These are phyloP conservation scores for Clarias platycephalus DNA, from an alignment of 2,797 vertebrate genomes.

Conservation along the genomic window DNA sequence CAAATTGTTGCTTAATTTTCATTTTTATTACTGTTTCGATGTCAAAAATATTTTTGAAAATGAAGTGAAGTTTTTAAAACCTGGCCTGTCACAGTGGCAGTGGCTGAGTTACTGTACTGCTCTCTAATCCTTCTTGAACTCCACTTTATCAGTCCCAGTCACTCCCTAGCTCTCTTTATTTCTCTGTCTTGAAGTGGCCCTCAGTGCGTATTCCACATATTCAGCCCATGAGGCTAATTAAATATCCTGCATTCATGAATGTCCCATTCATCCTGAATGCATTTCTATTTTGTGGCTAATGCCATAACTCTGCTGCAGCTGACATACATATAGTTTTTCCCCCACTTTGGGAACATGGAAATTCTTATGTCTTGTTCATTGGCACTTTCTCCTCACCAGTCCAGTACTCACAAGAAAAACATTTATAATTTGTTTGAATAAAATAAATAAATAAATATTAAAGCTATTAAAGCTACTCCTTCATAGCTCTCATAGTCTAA, in stretches of 20 bases:
- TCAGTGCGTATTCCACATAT: conserved; percentile 36
- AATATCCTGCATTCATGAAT: conserved; percentile 51
- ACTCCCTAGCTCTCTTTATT: not conserved
- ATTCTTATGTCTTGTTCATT: not conserved
- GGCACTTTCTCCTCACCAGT: not conserved
- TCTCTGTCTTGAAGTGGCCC: conserved; percentile 12
- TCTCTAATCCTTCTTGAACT: conserved; percentile 5
- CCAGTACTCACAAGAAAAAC: not conserved
- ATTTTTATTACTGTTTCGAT: too few species aligned
- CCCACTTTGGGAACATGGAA: not conserved
- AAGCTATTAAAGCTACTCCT: not conserved
- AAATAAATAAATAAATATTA: too few species aligned
- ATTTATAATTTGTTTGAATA: not conserved
- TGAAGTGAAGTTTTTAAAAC: too few species aligned
- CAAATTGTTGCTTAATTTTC: too few species aligned
- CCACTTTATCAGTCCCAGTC: conserved; percentile 9
- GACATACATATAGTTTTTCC: conserved; percentile 45
- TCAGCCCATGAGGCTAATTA: conserved; percentile 48
- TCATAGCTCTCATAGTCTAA: not conserved
- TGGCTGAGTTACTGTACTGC: conserved; percentile 28
- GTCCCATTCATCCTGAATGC: conserved; percentile 22
- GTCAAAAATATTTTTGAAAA: not conserved
- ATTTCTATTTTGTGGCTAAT: conserved; percentile 10
- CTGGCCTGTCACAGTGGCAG: conserved; percentile 29
- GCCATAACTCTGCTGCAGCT: conserved; percentile 9